Percentiles rank a stretch among this genome's conserved stretches.
These are phyloP conservation scores for Ahaetulla prasina DNA, from an alignment of 2,113 vertebrate genomes.

Conservation along the genomic window DNA sequence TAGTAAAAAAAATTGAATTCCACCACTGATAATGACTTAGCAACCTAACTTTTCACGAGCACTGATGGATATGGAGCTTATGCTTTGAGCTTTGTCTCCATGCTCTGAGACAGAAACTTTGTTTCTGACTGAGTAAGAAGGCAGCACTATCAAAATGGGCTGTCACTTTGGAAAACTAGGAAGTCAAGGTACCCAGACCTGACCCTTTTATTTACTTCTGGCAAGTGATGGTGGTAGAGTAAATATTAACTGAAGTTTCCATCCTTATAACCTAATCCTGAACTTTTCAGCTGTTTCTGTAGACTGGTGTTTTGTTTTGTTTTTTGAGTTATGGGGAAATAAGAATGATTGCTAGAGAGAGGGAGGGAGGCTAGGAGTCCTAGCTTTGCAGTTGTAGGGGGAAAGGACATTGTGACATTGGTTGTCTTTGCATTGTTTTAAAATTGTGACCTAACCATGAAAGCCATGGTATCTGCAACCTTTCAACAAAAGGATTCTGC, in stretches of 20 bases:
- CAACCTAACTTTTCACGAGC: neutral
- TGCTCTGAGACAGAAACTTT: neutral
- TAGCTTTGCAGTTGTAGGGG: neutral
- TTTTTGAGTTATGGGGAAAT: neutral
- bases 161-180: neutral
- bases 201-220: neutral
- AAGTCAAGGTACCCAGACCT: neutral
- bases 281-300: neutral
- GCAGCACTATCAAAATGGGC: neutral
- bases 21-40: neutral
- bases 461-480: neutral
- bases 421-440: neutral
- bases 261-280: neutral
- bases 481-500: neutral
- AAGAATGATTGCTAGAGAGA: neutral
- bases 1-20: too few relatives aligned
- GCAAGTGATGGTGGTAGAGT: neutral
- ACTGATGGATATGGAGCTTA: neutral
- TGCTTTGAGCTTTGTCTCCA: neutral
- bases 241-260: neutral
- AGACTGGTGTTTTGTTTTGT: neutral
- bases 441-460: neutral
- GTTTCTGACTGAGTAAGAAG: neutral
- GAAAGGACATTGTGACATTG: neutral
- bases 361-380: neutral